These are phyloP conservation scores for Girardia tigrina DNA, from an alignment of 2,888 invertebrate species.

Conservation along the genomic window DNA sequence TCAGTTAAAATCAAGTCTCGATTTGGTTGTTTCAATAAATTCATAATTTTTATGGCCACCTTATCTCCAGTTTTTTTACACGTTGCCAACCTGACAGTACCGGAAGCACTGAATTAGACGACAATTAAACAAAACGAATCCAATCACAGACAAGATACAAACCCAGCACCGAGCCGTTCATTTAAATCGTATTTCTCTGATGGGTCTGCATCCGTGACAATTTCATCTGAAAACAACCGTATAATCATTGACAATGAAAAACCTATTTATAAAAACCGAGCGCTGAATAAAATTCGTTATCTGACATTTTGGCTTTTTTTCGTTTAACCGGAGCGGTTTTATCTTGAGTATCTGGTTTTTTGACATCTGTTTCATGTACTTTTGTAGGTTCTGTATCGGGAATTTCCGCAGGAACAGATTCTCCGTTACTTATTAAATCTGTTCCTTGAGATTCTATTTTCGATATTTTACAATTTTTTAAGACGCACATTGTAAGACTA, in stretches of 20 bases:
- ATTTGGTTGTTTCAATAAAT: constrained; percentile 90
- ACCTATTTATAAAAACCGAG: constrained; percentile 21
- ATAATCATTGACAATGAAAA: neutral
- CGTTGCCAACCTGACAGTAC: constrained; percentile 89
- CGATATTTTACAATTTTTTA: no score
- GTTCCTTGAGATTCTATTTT: no score
- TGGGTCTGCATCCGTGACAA: constrained; percentile 15
- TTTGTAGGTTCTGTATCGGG: no score
- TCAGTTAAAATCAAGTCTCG: constrained; percentile 99
- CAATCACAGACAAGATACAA: neutral
- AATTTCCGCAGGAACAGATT: no score
- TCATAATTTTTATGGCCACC: constrained; percentile 99
- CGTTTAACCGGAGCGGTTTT: neutral
- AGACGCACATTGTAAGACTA: no score
- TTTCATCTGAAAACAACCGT: neutral
- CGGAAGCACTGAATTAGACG: constrained; percentile 62
- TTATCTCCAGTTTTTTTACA: constrained; percentile 72
- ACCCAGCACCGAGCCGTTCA: constrained; percentile 28
- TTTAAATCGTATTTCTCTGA: constrained; percentile 30
- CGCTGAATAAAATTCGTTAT: constrained; percentile 35
- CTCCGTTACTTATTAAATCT: no score
- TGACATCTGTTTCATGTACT: no score
- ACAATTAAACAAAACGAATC: neutral
- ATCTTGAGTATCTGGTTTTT: neutral
- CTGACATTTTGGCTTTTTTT: constrained; percentile 35